Percentiles rank a stretch among this genome's conserved stretches.
These are phyloP conservation scores for Cephalopholis sonnerati DNA, from an alignment of 2,113 vertebrate genomes.

Conservation along the genomic window DNA sequence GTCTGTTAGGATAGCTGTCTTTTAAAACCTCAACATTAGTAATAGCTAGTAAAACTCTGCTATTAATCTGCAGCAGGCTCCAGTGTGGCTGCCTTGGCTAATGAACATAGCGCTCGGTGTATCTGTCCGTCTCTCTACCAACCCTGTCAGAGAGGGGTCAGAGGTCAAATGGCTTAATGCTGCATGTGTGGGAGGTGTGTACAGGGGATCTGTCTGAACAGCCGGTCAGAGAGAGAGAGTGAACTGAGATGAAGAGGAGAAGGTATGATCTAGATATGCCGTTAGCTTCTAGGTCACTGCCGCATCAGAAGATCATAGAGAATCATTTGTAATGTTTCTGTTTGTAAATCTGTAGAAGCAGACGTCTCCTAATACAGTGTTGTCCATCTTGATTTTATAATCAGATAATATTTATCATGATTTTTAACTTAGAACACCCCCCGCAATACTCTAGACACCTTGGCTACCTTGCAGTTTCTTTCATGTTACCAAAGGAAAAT, in stretches of 20 bases:
- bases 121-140: constrained; percentile 48
- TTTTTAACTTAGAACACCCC: neutral
- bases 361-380: neutral
- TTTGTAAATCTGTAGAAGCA: neutral
- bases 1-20: constrained; percentile 56
- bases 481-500: neutral
- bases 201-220: constrained; percentile 50
- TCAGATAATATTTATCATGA: neutral
- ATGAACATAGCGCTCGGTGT: constrained; percentile 44
- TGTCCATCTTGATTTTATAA: neutral
- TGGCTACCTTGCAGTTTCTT: neutral
- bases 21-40: constrained; percentile 50
- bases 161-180: constrained; percentile 72
- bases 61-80: constrained; percentile 49
- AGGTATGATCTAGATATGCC: neutral
- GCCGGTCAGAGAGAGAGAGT: constrained; percentile 1
- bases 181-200: constrained; percentile 63
- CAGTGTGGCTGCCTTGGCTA: constrained; percentile 28
- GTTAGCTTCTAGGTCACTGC: neutral
- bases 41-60: constrained; percentile 45
- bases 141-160: constrained; percentile 56
- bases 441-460: neutral
- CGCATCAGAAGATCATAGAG: neutral
- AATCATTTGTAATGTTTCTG: neutral
- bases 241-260: neutral